phyloP scores from a whole-genome alignment of 2,113 vertebrate species.

The Heterocephalus glaber region DNA sequence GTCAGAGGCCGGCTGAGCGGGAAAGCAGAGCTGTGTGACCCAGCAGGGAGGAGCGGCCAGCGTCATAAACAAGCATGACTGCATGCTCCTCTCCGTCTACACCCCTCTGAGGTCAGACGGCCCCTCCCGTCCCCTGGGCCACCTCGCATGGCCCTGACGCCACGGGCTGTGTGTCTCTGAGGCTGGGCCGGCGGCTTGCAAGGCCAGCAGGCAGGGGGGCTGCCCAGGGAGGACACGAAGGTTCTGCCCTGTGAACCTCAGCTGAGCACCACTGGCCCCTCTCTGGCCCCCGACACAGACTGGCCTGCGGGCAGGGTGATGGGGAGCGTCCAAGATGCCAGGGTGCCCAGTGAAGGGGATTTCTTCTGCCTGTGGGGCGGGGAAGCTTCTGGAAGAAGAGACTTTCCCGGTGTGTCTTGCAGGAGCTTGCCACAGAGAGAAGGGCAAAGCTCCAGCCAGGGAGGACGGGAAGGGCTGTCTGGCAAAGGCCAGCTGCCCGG shows the following conservation, averaged over 20 bases:
- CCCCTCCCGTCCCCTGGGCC: constrained; percentile 72
- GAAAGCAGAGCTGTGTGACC: neutral
- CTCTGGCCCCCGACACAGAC: neutral
- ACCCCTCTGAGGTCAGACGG: constrained; percentile 75
- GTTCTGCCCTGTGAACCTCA: neutral
- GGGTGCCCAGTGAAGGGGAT: neutral
- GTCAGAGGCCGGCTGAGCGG: constrained; percentile 26
- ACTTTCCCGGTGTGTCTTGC: neutral
- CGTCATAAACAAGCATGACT: constrained; percentile 68
- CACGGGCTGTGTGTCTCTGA: neutral
- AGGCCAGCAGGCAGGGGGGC: neutral
- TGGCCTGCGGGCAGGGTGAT: neutral
- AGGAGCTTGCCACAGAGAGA: neutral
- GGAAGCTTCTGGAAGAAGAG: neutral
- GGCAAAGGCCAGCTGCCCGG: neutral
- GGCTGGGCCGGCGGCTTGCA: neutral
- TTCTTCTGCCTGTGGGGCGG: neutral
- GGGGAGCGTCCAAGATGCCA: neutral
- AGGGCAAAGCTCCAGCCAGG: neutral
- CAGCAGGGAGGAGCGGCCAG: constrained; percentile 51
- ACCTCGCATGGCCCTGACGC: neutral
- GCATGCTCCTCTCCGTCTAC: constrained; percentile 26
- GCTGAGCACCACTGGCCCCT: neutral
- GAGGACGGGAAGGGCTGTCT: neutral
- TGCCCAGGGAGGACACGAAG: neutral